Evolutionary conservation across 37 sponge, comb jelly and placozoan genomes (phyloP), one percentile per base, ranked within the genome.

Genomic region (Beroe ovata): DNA sequence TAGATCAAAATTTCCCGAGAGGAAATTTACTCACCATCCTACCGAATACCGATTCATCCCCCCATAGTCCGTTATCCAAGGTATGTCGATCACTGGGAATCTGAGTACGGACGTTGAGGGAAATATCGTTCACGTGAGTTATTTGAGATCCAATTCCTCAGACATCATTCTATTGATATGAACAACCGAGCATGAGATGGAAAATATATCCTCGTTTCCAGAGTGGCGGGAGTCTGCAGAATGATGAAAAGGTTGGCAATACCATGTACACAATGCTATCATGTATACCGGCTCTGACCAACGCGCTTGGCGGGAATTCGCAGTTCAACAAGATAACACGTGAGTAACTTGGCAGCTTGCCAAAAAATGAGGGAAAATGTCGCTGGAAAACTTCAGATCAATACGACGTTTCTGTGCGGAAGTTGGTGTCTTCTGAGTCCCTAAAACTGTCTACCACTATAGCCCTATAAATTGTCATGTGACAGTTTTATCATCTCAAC

Each of bases 51-150:
- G n/a, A n/a, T n/a, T n/a, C n/a, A n/a, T n/a, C n/a, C n/a, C n/a
- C n/a, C n/a, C n/a, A n/a, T 54, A 77, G 84, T 39, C 84, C 2
- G 54, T 77, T 14, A 77, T 42, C 25, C n/a, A 33, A 2, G 54
- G 84, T 2, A 77, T 77, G 84, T 42, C 84, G n/a, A 41, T 77
- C n/a, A 77, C 84, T 40, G 84, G 84, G 3, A 77, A 77, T 54
- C 47, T 77, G 28, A 77, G 36, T 1, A 42, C 84, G 8, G 84
- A 77, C 23, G 21, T 20, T 35, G 84, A 77, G 22, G 84, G 84
- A 38, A 77, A 77, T 29, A 77, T 77, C n/a, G 23, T 77, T 8
- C 42, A 77, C 23, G 84, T 77, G 20, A 28, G 63, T n/a, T n/a
- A n/a, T n/a, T n/a, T n/a, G 23, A 62, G 4, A 28, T 28, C 28